Evolutionary conservation across 64 coral and sea anemone species (phyloP).

Genomic region (Montipora efflorescens): DNA sequence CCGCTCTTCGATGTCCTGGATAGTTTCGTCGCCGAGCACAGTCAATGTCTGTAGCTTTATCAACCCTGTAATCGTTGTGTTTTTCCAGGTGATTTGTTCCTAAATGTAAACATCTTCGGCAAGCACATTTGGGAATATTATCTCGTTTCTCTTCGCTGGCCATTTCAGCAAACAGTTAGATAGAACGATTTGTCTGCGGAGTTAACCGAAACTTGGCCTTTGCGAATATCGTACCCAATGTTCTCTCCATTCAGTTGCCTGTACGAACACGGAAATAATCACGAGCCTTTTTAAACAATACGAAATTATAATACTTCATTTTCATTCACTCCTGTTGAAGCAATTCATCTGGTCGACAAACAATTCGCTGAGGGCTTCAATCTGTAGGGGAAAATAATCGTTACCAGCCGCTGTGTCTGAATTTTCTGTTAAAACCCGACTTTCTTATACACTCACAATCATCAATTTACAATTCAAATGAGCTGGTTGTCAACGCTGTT

Average conservation of each 20-base stretch:
- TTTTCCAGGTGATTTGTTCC: background rate
- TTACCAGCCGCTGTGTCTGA: conserved; percentile 8
- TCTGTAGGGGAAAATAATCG: conserved; percentile 1
- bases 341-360: background rate
- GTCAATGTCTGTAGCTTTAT: background rate
- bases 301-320: background rate
- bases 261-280: background rate
- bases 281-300: background rate
- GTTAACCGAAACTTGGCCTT: background rate
- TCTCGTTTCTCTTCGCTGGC: background rate
- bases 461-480: conserved; percentile 67
- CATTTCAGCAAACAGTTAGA: conserved; percentile 8
- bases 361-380: background rate
- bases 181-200: background rate
- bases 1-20: background rate
- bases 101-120: conserved; percentile 2
- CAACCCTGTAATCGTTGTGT: background rate
- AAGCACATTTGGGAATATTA: conserved; percentile 14
- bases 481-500: conserved; percentile 41
- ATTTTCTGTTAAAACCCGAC: conserved; percentile 38
- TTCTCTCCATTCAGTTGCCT: conserved; percentile 8
- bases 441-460: conserved; percentile 77
- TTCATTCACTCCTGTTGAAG: background rate
- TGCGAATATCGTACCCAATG: background rate
- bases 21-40: background rate